Conservation (phyloP, 92 coral and sea anemone species). For the Nematostella vectensis region DNA sequence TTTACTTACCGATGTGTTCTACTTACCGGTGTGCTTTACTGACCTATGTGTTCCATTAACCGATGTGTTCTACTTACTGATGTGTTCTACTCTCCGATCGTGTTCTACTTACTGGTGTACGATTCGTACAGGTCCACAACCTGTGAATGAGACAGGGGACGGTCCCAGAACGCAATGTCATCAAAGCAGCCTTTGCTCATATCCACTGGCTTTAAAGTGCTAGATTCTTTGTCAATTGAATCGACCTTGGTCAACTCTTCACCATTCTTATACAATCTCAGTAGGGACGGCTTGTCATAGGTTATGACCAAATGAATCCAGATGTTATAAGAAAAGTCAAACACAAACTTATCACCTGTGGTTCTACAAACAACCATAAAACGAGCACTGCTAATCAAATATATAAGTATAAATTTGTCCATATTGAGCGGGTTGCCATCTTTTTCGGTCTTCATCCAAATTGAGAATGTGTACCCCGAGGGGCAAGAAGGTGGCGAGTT, state of each 20-base stretch:
- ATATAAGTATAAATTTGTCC: no score
- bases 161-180: neutral
- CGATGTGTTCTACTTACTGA: no score
- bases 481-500: conserved; percentile 5
- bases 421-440: no score
- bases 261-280: conserved; percentile 10
- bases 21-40: no score
- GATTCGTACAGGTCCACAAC: neutral
- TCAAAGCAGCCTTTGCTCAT: neutral
- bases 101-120: neutral
- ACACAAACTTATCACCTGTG: neutral
- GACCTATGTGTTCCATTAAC: no score
- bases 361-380: no score
- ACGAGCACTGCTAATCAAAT: no score
- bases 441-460: no score
- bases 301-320: conserved; percentile 11
- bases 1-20: no score
- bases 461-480: conserved; percentile 14
- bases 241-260: neutral
- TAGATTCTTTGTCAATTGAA: neutral
- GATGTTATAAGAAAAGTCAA: conserved; percentile 6
- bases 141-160: neutral
- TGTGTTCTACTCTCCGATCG: no score
- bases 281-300: neutral
- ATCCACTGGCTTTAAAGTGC: neutral